Percentiles rank a stretch among this genome's conserved stretches.
Conservation (phyloP, 2,888 invertebrate genomes). For the Callimorpha dominula region DNA sequence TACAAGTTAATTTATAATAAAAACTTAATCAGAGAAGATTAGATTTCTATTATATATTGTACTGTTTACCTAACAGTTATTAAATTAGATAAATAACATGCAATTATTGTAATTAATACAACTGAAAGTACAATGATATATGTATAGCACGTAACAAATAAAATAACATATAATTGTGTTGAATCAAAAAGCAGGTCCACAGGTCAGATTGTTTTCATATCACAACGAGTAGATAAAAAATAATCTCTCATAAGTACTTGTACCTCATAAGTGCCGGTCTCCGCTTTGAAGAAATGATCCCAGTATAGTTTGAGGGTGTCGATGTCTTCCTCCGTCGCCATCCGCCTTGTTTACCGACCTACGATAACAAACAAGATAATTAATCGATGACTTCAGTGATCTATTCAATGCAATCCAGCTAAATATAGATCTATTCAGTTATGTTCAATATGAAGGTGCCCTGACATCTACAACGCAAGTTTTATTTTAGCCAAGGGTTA, state of each 20-base stretch:
- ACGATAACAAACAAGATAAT: slow-evolving; percentile 26
- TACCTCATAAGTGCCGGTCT: slow-evolving; percentile 88
- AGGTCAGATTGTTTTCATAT: background rate
- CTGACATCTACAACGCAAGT: background rate
- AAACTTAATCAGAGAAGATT: no score
- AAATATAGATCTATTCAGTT: slow-evolving; percentile 9
- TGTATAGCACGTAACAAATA: no score
- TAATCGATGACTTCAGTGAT: slow-evolving; percentile 11
- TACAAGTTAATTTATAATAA: no score
- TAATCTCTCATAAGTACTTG: background rate
- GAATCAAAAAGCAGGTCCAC: background rate
- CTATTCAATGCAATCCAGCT: background rate
- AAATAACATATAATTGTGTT: no score
- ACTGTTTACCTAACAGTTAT: no score
- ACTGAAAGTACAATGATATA: no score
- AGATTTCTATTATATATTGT: no score
- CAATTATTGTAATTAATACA: no score
- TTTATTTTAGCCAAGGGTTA: background rate
- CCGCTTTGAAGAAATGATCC: slow-evolving; percentile 88
- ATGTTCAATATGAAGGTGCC: background rate
- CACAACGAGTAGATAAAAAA: background rate
- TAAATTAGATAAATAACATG: no score
- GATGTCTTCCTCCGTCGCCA: slow-evolving; percentile 72
- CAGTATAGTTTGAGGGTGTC: slow-evolving; percentile 84
- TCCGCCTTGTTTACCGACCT: slow-evolving; percentile 64